These are phyloP conservation scores for Mythimna vitellina DNA, from an alignment of 2,888 invertebrate species.

Conservation along the genomic window DNA sequence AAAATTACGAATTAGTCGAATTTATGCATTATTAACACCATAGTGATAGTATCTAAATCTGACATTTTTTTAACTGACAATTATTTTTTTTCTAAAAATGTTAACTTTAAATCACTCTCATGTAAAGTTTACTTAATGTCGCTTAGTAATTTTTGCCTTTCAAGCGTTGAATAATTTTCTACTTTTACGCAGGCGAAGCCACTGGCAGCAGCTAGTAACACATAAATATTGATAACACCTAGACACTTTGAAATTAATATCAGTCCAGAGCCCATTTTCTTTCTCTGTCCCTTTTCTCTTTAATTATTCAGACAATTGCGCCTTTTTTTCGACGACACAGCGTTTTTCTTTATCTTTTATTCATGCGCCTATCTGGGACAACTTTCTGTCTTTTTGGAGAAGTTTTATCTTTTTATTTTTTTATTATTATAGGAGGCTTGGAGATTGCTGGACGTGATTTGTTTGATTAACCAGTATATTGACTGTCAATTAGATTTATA, in stretches of 20 bases:
- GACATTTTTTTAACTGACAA: no score
- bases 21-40: no score
- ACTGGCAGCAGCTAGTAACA: neutral
- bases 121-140: no score
- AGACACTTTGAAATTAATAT: constrained; percentile 52
- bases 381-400: constrained; percentile 39
- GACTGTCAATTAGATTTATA: neutral
- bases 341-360: constrained; percentile 61
- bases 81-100: no score
- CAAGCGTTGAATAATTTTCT: no score
- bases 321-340: constrained; percentile 33
- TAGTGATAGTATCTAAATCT: no score
- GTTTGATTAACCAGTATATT: neutral
- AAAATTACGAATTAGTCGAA: no score
- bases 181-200: no score
- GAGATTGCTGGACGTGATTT: neutral
- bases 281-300: constrained; percentile 38
- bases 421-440: neutral
- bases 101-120: no score
- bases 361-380: constrained; percentile 51
- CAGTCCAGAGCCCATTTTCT: constrained; percentile 32
- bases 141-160: no score
- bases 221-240: constrained; percentile 17
- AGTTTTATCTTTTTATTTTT: constrained; percentile 30
- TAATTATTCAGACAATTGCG: constrained; percentile 61